Evolutionary conservation across 2,797 vertebrate genomes (phyloP), one percentile per base, ranked within the genome.

Genomic region (Valencia hispanica): DNA sequence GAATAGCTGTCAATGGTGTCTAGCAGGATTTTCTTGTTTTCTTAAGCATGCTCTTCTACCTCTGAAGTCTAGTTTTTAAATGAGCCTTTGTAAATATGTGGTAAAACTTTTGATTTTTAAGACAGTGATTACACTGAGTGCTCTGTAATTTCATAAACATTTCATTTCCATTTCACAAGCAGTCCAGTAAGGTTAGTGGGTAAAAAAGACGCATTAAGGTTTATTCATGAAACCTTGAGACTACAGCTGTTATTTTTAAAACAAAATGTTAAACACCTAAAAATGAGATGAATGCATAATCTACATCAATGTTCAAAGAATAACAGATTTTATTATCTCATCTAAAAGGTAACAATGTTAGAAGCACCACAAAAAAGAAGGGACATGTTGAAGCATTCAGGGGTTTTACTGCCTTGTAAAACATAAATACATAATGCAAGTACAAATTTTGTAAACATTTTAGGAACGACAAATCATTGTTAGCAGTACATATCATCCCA

Each of bases 1-100:
- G 79, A 83, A 86, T 51, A 68, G 76, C 78, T 34, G 70, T 78
- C 76, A 69, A 25, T 76, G 41, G 78, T 69, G 75, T 80, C 71
- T 73, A 72, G 79, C 63, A 66, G 53, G 39, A 75, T 79, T 81
- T 75, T 50, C 45, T 34, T 34, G 39, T 32, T n/a, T 34, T 36
- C 22, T 22, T 68, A 17, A 27, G 39, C 30, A 43, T 18, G 15
- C 36, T 53, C 22, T 27, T 53, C 2, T 48, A 76, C 20, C 34
- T 2, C 43, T 27, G 4, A 0, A 39, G 43, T 39, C 53, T 36
- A 48, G 25, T 45, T 68, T 68, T 68, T 27, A 27, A 6, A 45
- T 18, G 3, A 43, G 27, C 41, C 27, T 61, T 45, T 43, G 18
- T 27, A 47, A 47, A 43, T 25, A 32, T 59, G 20, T 70, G 30